phyloP scores from a whole-genome alignment of 2,113 vertebrate species.

The Myrmecophaga tridactyla region DNA sequence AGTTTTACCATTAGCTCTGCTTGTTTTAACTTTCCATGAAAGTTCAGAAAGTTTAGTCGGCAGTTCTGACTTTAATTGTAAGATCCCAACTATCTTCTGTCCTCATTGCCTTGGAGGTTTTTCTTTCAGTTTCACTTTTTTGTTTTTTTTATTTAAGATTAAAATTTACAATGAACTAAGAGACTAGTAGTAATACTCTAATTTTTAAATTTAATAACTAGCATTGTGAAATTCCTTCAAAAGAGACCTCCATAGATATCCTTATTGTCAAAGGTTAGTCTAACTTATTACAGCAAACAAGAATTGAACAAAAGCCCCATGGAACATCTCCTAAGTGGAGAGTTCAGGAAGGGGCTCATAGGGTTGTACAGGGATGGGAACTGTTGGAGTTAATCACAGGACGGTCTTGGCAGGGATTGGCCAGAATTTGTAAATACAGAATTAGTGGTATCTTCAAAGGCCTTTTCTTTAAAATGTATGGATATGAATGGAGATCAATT shows the following conservation, averaged over 20 bases:
- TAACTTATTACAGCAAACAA: background rate
- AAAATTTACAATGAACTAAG: background rate
- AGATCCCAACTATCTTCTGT: background rate
- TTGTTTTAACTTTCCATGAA: background rate
- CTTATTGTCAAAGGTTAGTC: background rate
- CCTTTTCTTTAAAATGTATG: conserved; percentile 27
- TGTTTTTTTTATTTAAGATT: too few relatives aligned
- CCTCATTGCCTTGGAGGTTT: background rate
- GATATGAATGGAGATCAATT: background rate
- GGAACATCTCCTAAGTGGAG: background rate
- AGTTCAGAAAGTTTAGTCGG: background rate
- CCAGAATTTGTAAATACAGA: background rate
- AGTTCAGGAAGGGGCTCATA: background rate
- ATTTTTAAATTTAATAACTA: background rate
- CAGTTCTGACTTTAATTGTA: background rate
- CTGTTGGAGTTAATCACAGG: background rate
- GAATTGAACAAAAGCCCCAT: background rate
- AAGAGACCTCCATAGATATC: background rate
- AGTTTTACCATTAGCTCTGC: background rate
- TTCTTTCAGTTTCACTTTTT: background rate
- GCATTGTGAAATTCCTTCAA: background rate
- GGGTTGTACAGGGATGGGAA: background rate
- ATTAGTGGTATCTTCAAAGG: background rate
- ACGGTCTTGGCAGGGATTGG: background rate
- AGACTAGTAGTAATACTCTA: background rate